Evolutionary conservation across 1,140 invertebrate species (phyloP), one percentile per base, ranked within the genome.

Genomic region (Drosophila carrolli): DNA sequence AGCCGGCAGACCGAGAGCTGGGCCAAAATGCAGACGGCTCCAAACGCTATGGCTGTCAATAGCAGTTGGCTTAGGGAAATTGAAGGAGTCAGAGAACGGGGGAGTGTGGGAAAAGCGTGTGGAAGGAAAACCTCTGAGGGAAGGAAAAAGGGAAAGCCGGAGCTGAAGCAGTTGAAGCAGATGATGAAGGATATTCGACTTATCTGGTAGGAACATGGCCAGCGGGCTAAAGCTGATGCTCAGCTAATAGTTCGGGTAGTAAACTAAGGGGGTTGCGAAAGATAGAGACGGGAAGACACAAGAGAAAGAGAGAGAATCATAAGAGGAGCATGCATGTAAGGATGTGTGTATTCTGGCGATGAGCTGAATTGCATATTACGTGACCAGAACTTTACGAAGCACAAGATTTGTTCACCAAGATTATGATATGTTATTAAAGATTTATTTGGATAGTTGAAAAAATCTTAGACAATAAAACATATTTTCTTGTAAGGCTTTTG

Each of bases 141-240:
- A 66, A 55, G 16, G 9, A 19, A 43, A 23, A 13, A n/a, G 23
- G 38, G 27, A 59, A 59, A 32, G 59, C 38, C 37, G 37, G 16
- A 55, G 53, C 53, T 56, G n/a, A 29, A 72, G 65, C 78, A 60
- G 48, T 50, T 44, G 48, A 27, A 59, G 56, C 59, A 57, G 61
- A 71, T 58, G 67, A 71, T 50, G 61, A 29, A 74, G 78, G 65
- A 88, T 67, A 75, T 82, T 73, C 75, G 59, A 76, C 79, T 81
- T 88, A 88, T 82, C 83, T 86, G 78, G 14, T 60, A 47, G 68
- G 70, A 79, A 79, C 82, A 86, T 83, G 71, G 67, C 83, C 79
- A 76, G 47, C 53, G 75, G 79, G 67, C 56, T n/a, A 55, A 56
- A 61, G 75, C 75, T 60, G 57, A 59, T 53, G 73, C 73, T 67